Evolutionary conservation across 2,113 vertebrate genomes (phyloP).

Genomic region (Saguinus imperator): DNA sequence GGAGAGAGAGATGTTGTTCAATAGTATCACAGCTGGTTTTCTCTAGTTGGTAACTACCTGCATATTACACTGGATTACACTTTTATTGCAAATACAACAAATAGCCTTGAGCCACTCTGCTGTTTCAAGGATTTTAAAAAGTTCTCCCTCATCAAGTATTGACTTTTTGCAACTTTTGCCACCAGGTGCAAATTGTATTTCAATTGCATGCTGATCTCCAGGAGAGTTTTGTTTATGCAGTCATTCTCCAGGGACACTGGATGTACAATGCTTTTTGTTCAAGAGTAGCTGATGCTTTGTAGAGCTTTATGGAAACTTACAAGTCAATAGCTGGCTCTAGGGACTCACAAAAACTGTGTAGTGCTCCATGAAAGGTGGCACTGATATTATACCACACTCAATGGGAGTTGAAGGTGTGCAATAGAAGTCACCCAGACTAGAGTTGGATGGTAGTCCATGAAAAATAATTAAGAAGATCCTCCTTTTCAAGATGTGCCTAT

Average conservation of each 20-base stretch:
- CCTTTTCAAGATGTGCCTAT: not conserved
- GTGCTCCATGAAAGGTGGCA: not conserved
- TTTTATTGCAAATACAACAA: constrained; percentile 63
- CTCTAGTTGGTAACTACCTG: constrained; percentile 39
- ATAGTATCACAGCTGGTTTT: constrained; percentile 34
- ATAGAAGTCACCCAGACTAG: not conserved
- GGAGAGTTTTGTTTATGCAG: constrained; percentile 23
- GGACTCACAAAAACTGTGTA: not conserved
- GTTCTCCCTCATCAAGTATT: constrained; percentile 64
- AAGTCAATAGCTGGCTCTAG: constrained; percentile 17
- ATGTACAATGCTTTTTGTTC: not conserved
- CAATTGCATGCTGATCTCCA: constrained; percentile 35
- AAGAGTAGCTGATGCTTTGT: constrained; percentile 26
- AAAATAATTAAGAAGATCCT: not conserved
- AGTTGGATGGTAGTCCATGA: not conserved
- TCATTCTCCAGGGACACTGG: constrained; percentile 25
- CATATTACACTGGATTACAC: not conserved
- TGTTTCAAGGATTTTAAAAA: constrained; percentile 59
- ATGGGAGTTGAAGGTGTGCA: not conserved
- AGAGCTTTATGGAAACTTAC: not conserved
- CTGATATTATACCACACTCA: not conserved
- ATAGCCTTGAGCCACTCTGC: constrained; percentile 62
- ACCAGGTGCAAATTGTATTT: constrained; percentile 69
- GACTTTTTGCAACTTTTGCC: constrained; percentile 67
- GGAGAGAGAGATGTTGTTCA: not conserved